Conservation (phyloP, 2,797 vertebrate species). For the Rhyacichthys aspro region DNA sequence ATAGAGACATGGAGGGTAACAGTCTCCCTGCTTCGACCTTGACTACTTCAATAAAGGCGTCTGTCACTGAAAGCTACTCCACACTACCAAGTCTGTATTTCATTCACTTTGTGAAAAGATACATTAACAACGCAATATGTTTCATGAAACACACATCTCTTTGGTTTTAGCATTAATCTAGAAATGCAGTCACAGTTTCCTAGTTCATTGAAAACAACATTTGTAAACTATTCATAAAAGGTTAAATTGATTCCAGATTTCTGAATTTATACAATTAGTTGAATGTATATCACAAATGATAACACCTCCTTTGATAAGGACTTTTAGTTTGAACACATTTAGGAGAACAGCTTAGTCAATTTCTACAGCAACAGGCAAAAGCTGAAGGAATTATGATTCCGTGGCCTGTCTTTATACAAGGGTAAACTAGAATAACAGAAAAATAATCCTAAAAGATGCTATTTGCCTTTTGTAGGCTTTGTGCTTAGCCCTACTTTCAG, state of each 20-base stretch:
- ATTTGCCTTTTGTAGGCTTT: too few species aligned
- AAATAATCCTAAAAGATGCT: too few species aligned
- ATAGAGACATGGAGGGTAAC: constrained; percentile 23
- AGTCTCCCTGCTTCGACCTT: constrained; percentile 26
- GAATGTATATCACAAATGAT: not conserved
- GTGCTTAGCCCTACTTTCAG: not conserved
- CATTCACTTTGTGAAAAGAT: too few species aligned
- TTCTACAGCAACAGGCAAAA: constrained; percentile 11
- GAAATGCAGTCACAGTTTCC: too few species aligned
- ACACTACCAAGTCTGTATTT: not conserved
- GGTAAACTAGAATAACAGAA: too few species aligned
- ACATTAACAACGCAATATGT: too few species aligned
- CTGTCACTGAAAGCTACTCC: not conserved
- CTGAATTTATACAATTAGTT: too few species aligned
- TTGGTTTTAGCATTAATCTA: too few species aligned
- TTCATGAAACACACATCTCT: too few species aligned
- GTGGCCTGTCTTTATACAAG: not conserved
- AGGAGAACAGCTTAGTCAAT: constrained; percentile 17
- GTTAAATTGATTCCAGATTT: too few species aligned
- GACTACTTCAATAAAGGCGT: constrained; percentile 22
- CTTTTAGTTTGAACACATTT: constrained; percentile 28
- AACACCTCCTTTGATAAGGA: not conserved
- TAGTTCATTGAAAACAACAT: too few species aligned
- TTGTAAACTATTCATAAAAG: too few species aligned
- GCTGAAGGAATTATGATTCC: not conserved